Evolutionary conservation across 1,140 invertebrate genomes (phyloP).

Genomic region (Zaprionus inermis): DNA sequence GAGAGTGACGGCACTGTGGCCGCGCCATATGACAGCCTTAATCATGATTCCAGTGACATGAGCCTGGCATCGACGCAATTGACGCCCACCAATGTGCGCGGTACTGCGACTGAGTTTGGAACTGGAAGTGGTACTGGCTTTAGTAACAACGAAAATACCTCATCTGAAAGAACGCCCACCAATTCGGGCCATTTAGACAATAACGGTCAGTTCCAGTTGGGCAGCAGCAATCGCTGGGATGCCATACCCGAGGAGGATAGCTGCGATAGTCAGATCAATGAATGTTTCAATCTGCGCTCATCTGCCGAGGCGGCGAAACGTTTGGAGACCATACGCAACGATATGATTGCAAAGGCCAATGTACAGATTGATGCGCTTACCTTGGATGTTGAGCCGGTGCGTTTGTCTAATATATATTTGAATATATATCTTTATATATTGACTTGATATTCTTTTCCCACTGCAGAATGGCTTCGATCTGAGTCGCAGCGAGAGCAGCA

Average conservation of each 20-base stretch:
- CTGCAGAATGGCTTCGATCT: constrained; percentile 88
- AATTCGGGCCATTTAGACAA: constrained; percentile 72
- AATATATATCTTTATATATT: neutral
- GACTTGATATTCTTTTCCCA: constrained; percentile 6
- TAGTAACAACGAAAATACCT: constrained; percentile 67
- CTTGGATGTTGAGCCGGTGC: constrained; percentile 88
- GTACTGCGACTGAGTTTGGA: constrained; percentile 21
- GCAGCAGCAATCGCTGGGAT: constrained; percentile 71
- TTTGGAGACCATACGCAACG: constrained; percentile 75
- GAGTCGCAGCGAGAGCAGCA: constrained; percentile 75
- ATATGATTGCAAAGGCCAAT: constrained; percentile 61
- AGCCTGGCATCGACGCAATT: constrained; percentile 63
- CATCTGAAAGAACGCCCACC: constrained; percentile 55
- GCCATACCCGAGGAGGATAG: constrained; percentile 77
- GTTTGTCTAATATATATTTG: constrained; percentile 59
- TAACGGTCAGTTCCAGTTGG: constrained; percentile 61
- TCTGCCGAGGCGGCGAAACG: constrained; percentile 69
- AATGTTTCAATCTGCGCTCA: constrained; percentile 71
- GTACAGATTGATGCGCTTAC: constrained; percentile 59
- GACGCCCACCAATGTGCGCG: constrained; percentile 70
- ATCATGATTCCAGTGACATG: constrained; percentile 56
- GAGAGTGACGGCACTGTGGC: constrained; percentile 68
- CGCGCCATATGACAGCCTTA: constrained; percentile 60
- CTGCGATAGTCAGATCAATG: constrained; percentile 58
- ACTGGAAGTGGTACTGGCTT: constrained; percentile 32